phyloP scores from a whole-genome alignment of 1,140 invertebrate genomes.

The Physella acuta region DNA sequence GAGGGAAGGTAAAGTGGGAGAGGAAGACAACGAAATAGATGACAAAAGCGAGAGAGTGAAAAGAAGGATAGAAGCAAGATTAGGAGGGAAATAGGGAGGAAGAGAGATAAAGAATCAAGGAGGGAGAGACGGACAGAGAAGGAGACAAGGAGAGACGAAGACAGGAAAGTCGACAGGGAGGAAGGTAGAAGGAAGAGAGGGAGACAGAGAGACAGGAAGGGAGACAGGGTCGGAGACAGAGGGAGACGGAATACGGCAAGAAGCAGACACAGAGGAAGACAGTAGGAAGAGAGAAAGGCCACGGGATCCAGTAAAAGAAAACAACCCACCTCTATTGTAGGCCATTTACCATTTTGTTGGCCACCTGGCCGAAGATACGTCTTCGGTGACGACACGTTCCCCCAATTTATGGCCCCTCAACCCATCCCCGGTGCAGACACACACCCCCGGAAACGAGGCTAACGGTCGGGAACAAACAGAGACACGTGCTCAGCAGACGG shows the following conservation, averaged over 20 bases:
- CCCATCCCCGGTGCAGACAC: too few species aligned
- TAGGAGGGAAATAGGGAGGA: not conserved
- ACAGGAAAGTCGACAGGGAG: not conserved
- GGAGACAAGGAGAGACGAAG: not conserved
- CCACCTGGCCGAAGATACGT: too few species aligned
- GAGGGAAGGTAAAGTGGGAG: not conserved
- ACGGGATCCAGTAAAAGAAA: not conserved
- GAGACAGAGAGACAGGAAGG: not conserved
- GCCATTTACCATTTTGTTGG: too few species aligned
- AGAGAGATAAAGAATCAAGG: not conserved
- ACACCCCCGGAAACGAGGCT: too few species aligned
- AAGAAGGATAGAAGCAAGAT: not conserved
- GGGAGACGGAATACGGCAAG: not conserved
- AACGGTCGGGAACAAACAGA: too few species aligned
- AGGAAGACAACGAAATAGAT: not conserved
- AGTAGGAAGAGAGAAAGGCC: not conserved
- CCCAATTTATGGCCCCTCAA: too few species aligned
- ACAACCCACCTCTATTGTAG: too few species aligned
- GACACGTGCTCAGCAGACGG: too few species aligned
- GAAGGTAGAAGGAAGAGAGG: not conserved
- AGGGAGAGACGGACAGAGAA: not conserved
- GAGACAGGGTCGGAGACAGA: not conserved
- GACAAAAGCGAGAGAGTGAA: not conserved
- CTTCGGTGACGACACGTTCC: too few species aligned
- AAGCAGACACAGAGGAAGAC: not conserved